These are phyloP conservation scores for Drusus annulatus DNA, from an alignment of 1,140 invertebrate genomes.

Conservation along the genomic window DNA sequence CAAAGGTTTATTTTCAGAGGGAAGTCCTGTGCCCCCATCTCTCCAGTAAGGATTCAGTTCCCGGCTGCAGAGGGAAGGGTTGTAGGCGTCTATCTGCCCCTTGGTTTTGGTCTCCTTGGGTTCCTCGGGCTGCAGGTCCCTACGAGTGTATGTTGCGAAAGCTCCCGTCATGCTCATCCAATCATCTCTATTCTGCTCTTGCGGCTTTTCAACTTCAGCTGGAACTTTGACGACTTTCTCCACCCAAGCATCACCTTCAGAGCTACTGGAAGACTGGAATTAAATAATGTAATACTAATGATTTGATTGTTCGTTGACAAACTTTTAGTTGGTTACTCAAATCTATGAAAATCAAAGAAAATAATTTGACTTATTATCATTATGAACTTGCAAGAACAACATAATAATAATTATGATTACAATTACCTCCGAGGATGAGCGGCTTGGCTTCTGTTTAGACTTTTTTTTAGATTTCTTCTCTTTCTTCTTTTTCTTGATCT, in stretches of 20 bases:
- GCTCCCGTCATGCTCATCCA: constrained; percentile 74
- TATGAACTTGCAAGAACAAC: no score
- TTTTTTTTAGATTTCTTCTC: constrained; percentile 55
- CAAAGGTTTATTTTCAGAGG: constrained; percentile 60
- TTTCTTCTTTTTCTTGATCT: constrained; percentile 45
- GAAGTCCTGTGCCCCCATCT: constrained; percentile 87
- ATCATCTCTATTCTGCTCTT: constrained; percentile 64
- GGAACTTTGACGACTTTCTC: constrained; percentile 64
- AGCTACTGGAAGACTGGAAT: constrained; percentile 52
- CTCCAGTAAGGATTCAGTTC: constrained; percentile 97
- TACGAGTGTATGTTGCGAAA: constrained; percentile 67
- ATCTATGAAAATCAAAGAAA: no score
- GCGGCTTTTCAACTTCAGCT: neutral
- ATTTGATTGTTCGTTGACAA: no score
- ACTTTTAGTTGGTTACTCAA: no score
- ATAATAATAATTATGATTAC: no score
- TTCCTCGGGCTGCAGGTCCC: constrained; percentile 66
- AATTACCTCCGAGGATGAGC: constrained; percentile 49
- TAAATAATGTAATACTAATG: neutral
- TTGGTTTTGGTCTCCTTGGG: constrained; percentile 68
- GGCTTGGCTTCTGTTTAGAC: constrained; percentile 48
- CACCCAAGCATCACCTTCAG: constrained; percentile 70
- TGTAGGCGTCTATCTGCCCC: constrained; percentile 73
- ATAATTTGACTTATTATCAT: no score
- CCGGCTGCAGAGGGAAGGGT: constrained; percentile 80